Conservation (phyloP, 1,140 invertebrate species). For the Drosophila malerkotliana region DNA sequence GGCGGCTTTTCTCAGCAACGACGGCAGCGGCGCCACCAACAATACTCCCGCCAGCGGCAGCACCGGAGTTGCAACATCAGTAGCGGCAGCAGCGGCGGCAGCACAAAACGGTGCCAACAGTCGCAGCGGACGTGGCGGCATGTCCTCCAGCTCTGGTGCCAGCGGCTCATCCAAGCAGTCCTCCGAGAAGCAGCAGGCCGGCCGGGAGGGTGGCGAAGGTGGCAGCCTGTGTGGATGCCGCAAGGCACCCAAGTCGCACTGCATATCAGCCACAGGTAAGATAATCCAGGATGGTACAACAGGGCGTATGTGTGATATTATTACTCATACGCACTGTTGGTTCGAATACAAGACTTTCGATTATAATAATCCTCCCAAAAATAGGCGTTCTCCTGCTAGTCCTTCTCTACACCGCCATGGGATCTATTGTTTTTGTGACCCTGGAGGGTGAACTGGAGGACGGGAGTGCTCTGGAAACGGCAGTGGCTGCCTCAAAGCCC, state of each 20-base stretch:
- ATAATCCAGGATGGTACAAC: background rate
- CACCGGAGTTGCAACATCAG: constrained; percentile 26
- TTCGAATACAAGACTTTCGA: too few species aligned
- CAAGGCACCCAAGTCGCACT: constrained; percentile 83
- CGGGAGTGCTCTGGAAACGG: constrained; percentile 83
- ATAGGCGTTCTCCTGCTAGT: constrained; percentile 93
- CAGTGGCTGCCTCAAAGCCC: constrained; percentile 87
- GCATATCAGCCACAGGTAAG: constrained; percentile 84
- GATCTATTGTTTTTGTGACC: constrained; percentile 95
- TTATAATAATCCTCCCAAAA: background rate
- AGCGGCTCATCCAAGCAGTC: constrained; percentile 24
- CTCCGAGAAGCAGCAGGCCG: constrained; percentile 52
- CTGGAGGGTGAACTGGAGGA: constrained; percentile 89
- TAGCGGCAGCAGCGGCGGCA: constrained; percentile 25
- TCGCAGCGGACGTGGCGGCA: constrained; percentile 16
- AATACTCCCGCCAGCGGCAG: constrained; percentile 37
- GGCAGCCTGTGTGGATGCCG: constrained; percentile 74
- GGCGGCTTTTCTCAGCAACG: constrained; percentile 61
- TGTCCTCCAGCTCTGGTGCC: constrained; percentile 30
- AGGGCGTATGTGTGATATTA: constrained; percentile 7
- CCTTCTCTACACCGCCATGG: constrained; percentile 94
- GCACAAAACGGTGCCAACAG: constrained; percentile 23
- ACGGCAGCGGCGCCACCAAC: constrained; percentile 34
- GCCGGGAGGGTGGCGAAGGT: constrained; percentile 32
- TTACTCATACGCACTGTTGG: constrained; percentile 3